Base-by-base conservation (phyloP, 2,888 invertebrate genomes). In the Listrodromus nycthemerus region DNA sequence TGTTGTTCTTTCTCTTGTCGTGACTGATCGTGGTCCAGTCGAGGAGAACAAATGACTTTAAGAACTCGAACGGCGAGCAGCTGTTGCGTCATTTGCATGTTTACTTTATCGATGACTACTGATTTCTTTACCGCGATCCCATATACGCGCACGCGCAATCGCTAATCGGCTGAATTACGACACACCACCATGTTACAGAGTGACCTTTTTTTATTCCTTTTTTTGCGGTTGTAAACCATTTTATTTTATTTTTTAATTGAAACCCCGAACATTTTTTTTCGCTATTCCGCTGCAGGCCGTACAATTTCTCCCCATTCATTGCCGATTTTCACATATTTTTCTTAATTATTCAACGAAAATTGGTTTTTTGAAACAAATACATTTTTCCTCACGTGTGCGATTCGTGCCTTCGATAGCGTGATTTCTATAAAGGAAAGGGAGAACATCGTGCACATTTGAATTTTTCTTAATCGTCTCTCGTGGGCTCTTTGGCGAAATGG, bases 21-120 rank as follows among this genome's bases (percentile, higher is more conserved):
- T 77, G 58, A 77, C 83, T 71, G 80, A 76, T 80, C 75, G 65
- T 27, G 71, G 70, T 69, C 61, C 67, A 80, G 50, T 71, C 76
- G 37, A 45, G 76, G 66, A 66, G 74, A 83, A 79, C 71, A 80
- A 80, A 80, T 80, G 71, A 80, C 79, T 70, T n/a, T 55, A 45
- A 33, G 66, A 52, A 58, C 67, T 19, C 58, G 24, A 70, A 19
- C 30, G 63, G 50, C 27, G 16, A 33, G 33, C 33, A 24, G 48
- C 21, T 70, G 52, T 80, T 83, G 73, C 83, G 61, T 80, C 76
- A 83, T 83, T 80, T 67, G 37, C 70, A 65, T 80, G 63, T 80
- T 80, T 66, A 70, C 37, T 80, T 41, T 80, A 70, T 83, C 79
- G 83, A 83, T 80, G 52, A 82, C 77, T 78, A 74, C 71, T 71